Base-by-base conservation (phyloP, 1,140 invertebrate species). In the Lepidurus arcticus region DNA sequence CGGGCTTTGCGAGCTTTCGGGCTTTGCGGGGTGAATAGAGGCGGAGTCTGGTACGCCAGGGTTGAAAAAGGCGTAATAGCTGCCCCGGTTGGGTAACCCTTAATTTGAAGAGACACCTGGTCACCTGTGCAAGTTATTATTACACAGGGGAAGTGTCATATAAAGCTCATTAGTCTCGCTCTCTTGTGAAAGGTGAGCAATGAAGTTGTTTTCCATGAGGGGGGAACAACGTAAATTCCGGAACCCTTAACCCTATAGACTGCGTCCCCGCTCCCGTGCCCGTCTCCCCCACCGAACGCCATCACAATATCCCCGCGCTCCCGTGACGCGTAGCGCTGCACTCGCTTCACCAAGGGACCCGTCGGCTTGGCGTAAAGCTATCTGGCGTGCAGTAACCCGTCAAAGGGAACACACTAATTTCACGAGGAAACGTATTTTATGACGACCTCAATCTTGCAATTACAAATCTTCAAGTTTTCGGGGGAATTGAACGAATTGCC, bases 61-160 rank as follows among this genome's bases (percentile, higher is more conserved):
- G 34, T 34, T 2, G 34, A 34, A 4, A 34, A 3, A 34, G 34
- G 34, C 2, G 34, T 34, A 34, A 34, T 34, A 34, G 34, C 34
- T 34, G 34, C 34, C 34, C 34, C 53, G 21, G 21, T 65, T 9
- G 53, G 16, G n/a, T 65, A 65, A 65, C 21, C 21, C 7, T 21
- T 9, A 65, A 65, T 65, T 10, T 21, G n/a, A 13, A 11, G 13
- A 13, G 21, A 65, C 53, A 65, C 53, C 53, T 65, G 53, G 53
- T 65, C 7, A 65, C 53, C 21, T 65, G 53, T 65, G 21, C 13
- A 21, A 7, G 13, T 13, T 47, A 47, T 13, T 65, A 21, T 21
- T 65, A 65, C 6, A 65, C 53, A 65, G 21, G 53, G 53, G 53
- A 65, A 65, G 53, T 65, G 53, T 65, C 53, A 65, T 65, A 65